Conservation (phyloP, 2,888 invertebrate species). For the Poecilus cupreus region DNA sequence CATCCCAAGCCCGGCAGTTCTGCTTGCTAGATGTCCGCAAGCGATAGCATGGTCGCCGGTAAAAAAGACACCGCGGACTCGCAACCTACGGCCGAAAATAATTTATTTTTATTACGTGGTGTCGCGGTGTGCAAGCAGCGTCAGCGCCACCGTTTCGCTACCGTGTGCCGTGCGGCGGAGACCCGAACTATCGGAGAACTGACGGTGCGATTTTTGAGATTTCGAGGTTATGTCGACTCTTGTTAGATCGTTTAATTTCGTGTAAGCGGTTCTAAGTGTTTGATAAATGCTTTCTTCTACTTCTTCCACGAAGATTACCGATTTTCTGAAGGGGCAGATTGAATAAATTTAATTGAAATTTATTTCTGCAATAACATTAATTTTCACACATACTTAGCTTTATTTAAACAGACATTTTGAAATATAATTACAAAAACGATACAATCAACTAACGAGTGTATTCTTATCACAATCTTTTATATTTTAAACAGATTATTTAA, state of each 20-base stretch:
- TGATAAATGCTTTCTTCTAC: background rate
- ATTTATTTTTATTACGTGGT: conserved; percentile 46
- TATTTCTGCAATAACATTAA: too few species aligned
- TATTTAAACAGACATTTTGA: too few species aligned
- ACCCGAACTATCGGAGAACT: conserved; percentile 15
- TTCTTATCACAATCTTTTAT: too few species aligned
- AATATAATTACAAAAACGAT: too few species aligned
- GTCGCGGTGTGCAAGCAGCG: conserved; percentile 1
- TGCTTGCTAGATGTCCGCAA: background rate
- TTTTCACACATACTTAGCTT: too few species aligned
- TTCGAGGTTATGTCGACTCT: conserved; percentile 5
- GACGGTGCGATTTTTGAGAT: conserved; percentile 48
- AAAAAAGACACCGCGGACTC: conserved; percentile 22
- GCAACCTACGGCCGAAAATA: conserved; percentile 5
- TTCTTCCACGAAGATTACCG: background rate
- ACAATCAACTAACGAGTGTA: too few species aligned
- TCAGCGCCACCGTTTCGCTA: too few species aligned
- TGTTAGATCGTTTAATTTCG: conserved; percentile 19
- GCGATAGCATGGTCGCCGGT: background rate
- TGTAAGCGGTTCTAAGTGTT: conserved; percentile 4
- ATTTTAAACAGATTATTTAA: too few species aligned
- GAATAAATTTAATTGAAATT: background rate
- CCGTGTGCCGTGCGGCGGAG: too few species aligned
- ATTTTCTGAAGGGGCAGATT: background rate
- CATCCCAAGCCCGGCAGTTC: background rate